These are phyloP conservation scores for Cataglyphis livida DNA, from an alignment of 2,888 invertebrate genomes.

Conservation along the genomic window DNA sequence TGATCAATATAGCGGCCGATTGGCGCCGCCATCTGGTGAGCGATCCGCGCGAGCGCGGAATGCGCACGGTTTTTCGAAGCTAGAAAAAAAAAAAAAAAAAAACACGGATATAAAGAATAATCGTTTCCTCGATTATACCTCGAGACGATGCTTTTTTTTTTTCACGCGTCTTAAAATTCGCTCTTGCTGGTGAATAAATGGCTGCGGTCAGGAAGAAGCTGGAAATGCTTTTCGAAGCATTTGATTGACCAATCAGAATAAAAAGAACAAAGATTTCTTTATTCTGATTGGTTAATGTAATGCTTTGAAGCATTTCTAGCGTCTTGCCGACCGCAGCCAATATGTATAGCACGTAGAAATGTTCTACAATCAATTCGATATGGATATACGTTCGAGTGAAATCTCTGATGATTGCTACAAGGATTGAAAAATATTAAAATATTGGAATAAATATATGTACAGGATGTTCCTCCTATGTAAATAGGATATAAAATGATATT, in stretches of 20 bases:
- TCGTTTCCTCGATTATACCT: background rate
- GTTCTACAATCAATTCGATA: background rate
- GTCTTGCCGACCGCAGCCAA: no score
- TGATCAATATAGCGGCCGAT: slow-evolving; percentile 76
- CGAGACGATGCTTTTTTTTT: background rate
- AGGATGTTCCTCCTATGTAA: no score
- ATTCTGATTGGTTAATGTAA: no score
- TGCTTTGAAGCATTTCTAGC: no score
- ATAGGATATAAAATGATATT: no score
- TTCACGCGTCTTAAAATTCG: background rate
- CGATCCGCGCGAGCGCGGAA: slow-evolving; percentile 26
- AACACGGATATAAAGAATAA: no score
- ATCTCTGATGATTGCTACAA: background rate
- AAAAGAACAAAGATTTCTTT: no score
- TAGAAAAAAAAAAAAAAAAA: background rate
- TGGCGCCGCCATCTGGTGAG: slow-evolving; percentile 70
- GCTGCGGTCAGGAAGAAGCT: no score
- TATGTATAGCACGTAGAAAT: background rate
- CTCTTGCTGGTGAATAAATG: background rate
- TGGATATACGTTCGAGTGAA: background rate
- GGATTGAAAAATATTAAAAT: background rate
- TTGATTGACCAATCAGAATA: no score
- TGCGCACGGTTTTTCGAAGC: slow-evolving; percentile 1
- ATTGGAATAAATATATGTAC: background rate
- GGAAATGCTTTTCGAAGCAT: no score